A percentile compares a stretch with the other conserved stretches of the same genome.
Evolutionary conservation across 2,888 invertebrate genomes (phyloP).

Genomic region (Caenorhabditis sulstoni): DNA sequence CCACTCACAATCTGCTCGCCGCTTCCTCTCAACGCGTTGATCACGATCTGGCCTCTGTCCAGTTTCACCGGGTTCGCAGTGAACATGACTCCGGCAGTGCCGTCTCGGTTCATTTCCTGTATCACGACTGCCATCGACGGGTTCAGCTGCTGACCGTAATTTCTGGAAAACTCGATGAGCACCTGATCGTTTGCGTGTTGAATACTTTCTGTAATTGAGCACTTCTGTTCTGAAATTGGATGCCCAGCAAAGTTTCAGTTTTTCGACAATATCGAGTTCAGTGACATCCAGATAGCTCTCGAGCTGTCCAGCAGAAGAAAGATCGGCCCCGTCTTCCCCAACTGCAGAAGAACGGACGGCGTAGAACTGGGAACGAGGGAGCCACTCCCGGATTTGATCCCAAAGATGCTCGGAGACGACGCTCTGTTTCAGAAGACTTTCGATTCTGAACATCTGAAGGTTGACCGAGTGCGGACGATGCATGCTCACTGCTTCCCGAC

Average conservation of each 20-base stretch:
- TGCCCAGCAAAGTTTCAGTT: slow-evolving; percentile 88
- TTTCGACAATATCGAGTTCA: slow-evolving; percentile 78
- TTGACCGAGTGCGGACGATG: background rate
- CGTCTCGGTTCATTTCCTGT: slow-evolving; percentile 87
- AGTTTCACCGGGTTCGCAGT: slow-evolving; percentile 88
- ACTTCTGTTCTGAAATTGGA: slow-evolving; percentile 88
- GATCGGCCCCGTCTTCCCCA: slow-evolving; percentile 88
- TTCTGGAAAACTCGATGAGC: slow-evolving; percentile 82
- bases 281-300: slow-evolving; percentile 87
- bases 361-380: slow-evolving; percentile 43
- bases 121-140: slow-evolving; percentile 89
- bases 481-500: slow-evolving; percentile 20
- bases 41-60: slow-evolving; percentile 85
- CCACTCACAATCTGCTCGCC: slow-evolving; percentile 91
- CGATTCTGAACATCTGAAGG: slow-evolving; percentile 33
- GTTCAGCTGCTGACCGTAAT: slow-evolving; percentile 86
- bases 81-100: slow-evolving; percentile 87
- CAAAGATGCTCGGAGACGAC: slow-evolving; percentile 15
- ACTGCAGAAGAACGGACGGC: slow-evolving; percentile 83
- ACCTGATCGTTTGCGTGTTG: slow-evolving; percentile 7
- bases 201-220: slow-evolving; percentile 85
- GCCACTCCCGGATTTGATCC: slow-evolving; percentile 28
- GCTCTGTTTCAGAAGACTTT: slow-evolving; percentile 19
- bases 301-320: slow-evolving; percentile 91
- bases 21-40: slow-evolving; percentile 89